Percentiles rank a stretch among this genome's conserved stretches.
Evolutionary conservation across 2,888 invertebrate genomes (phyloP).

Genomic region (Seladonia tumulorum): DNA sequence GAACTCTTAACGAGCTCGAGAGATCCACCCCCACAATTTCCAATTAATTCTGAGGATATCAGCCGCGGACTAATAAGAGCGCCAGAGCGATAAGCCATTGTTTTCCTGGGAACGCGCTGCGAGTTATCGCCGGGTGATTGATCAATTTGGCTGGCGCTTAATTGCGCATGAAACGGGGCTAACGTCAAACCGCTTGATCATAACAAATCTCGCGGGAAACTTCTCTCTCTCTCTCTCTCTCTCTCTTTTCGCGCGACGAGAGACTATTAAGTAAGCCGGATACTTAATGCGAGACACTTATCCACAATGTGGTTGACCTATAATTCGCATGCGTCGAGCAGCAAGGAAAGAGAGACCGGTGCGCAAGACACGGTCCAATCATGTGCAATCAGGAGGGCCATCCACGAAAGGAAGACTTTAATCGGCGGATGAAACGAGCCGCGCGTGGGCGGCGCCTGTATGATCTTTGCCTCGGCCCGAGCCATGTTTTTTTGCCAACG

Average conservation of each 20-base stretch:
- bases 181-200: constrained; percentile 16
- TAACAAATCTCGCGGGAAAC: constrained; percentile 22
- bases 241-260: not conserved
- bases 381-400: constrained; percentile 69
- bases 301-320: constrained; percentile 55
- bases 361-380: constrained; percentile 69
- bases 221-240: not conserved
- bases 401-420: constrained; percentile 71
- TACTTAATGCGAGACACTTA: constrained; percentile 49
- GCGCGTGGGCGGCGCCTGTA: constrained; percentile 69
- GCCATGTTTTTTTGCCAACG: constrained; percentile 24
- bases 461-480: constrained; percentile 20
- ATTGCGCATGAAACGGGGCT: constrained; percentile 42
- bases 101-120: not conserved
- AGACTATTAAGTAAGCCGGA: constrained; percentile 28
- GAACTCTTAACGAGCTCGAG: not conserved
- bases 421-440: constrained; percentile 67
- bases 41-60: not conserved
- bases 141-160: constrained; percentile 24
- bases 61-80: constrained; percentile 10
- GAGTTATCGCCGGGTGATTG: constrained; percentile 11
- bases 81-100: not conserved
- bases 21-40: not conserved
- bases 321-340: constrained; percentile 41
- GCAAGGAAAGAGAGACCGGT: constrained; percentile 21